phyloP scores from a whole-genome alignment of 2,888 invertebrate species.

The Acanthosepion esculentum region DNA sequence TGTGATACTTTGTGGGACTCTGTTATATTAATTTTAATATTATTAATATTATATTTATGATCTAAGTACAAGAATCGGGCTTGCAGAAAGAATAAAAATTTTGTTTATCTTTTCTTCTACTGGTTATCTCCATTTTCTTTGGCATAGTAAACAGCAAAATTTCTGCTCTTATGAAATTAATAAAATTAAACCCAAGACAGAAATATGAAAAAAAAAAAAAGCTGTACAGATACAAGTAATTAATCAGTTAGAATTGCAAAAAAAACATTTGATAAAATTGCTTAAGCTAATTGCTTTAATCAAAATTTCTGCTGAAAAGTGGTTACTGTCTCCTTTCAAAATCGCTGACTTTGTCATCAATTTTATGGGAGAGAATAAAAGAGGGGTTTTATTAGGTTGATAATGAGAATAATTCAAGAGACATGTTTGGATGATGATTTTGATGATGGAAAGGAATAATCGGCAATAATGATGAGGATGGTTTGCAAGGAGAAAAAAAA shows the following conservation, averaged over 20 bases:
- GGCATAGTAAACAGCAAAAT: too few species aligned
- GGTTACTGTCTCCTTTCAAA: not conserved
- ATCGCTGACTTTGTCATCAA: too few species aligned
- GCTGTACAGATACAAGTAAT: not conserved
- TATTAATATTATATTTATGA: too few species aligned
- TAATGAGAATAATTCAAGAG: not conserved
- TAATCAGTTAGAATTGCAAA: not conserved
- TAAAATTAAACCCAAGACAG: too few species aligned
- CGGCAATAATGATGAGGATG: not conserved
- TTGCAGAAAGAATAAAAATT: too few species aligned
- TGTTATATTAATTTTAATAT: too few species aligned
- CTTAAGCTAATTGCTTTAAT: conserved; percentile 23
- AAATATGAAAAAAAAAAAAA: too few species aligned
- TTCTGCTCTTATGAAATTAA: too few species aligned
- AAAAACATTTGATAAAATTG: not conserved
- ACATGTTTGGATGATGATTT: not conserved
- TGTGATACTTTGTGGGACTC: too few species aligned
- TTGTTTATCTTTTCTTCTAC: too few species aligned
- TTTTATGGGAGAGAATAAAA: not conserved
- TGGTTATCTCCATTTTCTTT: too few species aligned
- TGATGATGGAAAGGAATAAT: not conserved
- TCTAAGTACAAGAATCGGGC: too few species aligned
- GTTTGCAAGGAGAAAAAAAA: not conserved
- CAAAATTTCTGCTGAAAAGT: not conserved
- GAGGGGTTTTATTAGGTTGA: not conserved